These are phyloP conservation scores for Talpa occidentalis DNA, from an alignment of 2,113 vertebrate species.

Conservation along the genomic window DNA sequence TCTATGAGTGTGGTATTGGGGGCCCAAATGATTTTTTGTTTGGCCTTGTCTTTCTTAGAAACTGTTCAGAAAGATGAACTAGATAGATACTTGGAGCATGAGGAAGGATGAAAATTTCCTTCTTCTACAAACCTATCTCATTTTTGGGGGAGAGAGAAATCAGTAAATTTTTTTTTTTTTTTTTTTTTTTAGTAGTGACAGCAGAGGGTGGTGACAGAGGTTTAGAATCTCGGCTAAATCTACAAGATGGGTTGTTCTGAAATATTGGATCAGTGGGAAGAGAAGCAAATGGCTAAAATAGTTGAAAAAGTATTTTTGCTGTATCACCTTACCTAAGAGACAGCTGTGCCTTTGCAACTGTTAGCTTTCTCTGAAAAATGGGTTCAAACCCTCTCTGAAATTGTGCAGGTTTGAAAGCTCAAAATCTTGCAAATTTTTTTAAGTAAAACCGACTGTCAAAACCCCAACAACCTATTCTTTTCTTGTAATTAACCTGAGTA, in stretches of 20 bases:
- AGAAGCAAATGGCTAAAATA: background rate
- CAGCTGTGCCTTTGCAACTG: background rate
- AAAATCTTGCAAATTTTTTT: background rate
- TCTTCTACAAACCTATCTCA: background rate
- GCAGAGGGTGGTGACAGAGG: background rate
- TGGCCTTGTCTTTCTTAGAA: background rate
- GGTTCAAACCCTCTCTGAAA: background rate
- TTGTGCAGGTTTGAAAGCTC: background rate
- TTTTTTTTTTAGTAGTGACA: background rate
- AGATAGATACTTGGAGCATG: background rate
- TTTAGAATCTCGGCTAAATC: background rate
- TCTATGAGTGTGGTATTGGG: background rate
- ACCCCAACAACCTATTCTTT: background rate
- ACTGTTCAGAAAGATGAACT: background rate
- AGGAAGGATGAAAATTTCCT: background rate
- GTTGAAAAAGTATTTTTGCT: background rate
- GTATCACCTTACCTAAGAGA: background rate
- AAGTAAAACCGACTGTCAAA: background rate
- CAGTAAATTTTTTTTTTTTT: background rate
- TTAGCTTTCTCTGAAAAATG: background rate
- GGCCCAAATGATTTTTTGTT: background rate
- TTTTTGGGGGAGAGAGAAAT: background rate
- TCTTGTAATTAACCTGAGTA: background rate
- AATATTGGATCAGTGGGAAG: background rate
- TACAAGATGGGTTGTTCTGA: background rate